Evolutionary conservation across 2,113 vertebrate species (phyloP).

Genomic region (Leucopsar rothschildi): DNA sequence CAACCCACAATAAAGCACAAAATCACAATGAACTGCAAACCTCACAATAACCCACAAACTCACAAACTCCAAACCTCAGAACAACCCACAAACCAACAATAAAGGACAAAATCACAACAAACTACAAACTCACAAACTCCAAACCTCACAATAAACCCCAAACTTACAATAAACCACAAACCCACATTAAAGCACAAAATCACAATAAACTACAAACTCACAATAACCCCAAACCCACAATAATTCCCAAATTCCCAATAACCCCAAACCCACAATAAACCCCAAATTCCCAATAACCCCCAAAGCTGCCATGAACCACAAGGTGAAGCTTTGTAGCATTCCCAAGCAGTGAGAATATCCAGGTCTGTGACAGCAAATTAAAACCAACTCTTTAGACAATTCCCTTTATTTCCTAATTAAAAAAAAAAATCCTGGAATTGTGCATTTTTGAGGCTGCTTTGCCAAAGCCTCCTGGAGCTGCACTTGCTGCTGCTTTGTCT

Average conservation of each 20-base stretch:
- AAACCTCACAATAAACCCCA: not conserved
- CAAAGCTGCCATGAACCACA: too few species aligned
- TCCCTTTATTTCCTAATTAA: conserved; percentile 20
- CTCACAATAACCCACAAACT: not conserved
- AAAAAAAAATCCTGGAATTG: not conserved
- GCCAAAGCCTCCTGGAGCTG: too few species aligned
- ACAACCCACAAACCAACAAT: not conserved
- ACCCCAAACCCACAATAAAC: too few species aligned
- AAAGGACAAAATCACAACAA: not conserved
- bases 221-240: not conserved
- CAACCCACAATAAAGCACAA: too few species aligned
- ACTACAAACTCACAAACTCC: not conserved
- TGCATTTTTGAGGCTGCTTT: too few species aligned
- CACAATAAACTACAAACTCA: too few species aligned
- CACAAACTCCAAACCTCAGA: too few species aligned
- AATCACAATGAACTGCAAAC: too few species aligned
- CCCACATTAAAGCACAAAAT: too few species aligned
- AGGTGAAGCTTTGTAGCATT: too few species aligned
- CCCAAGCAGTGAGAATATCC: not conserved
- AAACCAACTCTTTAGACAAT: not conserved
- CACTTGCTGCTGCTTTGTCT: too few species aligned
- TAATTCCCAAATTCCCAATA: not conserved
- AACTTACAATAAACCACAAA: not conserved
- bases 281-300: not conserved
- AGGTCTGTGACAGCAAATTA: not conserved